Percentiles rank a stretch among this genome's conserved stretches.
Evolutionary conservation across 92 coral and sea anemone genomes (phyloP).

Genomic region (Zoanthus solanderi): DNA sequence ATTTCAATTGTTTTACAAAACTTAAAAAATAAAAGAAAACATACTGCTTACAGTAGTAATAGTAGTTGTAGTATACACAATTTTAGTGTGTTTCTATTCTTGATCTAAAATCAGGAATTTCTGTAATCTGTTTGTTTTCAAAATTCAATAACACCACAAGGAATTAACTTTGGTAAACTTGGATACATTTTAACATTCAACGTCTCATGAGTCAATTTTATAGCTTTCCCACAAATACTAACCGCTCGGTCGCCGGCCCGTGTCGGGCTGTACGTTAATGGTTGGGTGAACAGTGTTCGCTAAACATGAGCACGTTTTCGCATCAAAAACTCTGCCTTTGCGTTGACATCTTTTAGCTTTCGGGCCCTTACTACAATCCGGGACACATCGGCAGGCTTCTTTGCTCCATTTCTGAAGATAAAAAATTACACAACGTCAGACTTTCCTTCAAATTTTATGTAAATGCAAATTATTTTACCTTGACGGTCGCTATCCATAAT

Average conservation of each 20-base stretch:
- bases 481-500: no score
- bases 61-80: no score
- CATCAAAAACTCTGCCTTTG: neutral
- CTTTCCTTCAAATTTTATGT: conserved; percentile 8
- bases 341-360: neutral
- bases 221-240: neutral
- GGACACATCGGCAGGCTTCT: conserved; percentile 55
- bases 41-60: no score
- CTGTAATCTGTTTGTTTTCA: no score
- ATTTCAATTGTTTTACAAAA: no score
- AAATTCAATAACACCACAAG: neutral
- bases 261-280: neutral
- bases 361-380: neutral
- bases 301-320: neutral
- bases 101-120: no score
- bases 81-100: no score
- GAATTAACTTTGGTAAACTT: neutral
- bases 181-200: neutral
- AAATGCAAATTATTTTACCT: neutral
- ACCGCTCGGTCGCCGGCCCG: neutral
- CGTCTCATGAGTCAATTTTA: neutral
- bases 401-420: conserved; percentile 61
- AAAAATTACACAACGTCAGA: neutral
- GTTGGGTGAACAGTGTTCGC: neutral
- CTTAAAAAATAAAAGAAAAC: no score